phyloP scores from a whole-genome alignment of 1,140 invertebrate genomes.

The Scaptomyza pallida region DNA sequence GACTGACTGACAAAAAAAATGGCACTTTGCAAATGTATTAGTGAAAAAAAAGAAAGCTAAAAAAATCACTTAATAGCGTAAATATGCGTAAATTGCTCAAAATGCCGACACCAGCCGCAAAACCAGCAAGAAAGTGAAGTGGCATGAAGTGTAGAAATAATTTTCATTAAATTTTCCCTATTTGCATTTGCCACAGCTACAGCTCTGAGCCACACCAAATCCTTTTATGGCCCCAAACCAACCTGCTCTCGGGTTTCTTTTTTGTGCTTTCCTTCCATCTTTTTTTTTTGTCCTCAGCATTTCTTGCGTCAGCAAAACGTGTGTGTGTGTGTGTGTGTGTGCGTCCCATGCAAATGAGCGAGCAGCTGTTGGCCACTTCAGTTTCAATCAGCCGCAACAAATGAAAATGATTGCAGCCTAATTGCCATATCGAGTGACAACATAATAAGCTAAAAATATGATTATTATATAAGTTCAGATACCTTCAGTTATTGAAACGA shows the following conservation, averaged over 20 bases:
- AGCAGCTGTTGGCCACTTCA: neutral
- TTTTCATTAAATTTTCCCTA: conserved; percentile 8
- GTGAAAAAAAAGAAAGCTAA: neutral
- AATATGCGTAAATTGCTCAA: conserved; percentile 41
- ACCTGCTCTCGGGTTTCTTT: neutral
- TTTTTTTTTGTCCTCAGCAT: neutral
- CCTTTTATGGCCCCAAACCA: conserved; percentile 7
- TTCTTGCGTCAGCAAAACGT: neutral
- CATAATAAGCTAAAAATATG: conserved; percentile 28
- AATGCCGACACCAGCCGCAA: conserved; percentile 3
- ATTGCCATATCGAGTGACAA: conserved; percentile 28
- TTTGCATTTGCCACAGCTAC: conserved; percentile 4
- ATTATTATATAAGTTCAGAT: too few species aligned
- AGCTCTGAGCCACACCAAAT: conserved; percentile 8
- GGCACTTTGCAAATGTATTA: conserved; percentile 35
- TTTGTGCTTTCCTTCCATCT: neutral
- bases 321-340: neutral
- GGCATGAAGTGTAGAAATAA: neutral
- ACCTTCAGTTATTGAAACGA: too few species aligned
- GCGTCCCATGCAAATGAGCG: conserved; percentile 2
- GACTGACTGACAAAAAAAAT: conserved; percentile 13
- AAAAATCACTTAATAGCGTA: conserved; percentile 50
- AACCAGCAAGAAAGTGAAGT: neutral
- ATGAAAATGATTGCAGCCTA: conserved; percentile 11
- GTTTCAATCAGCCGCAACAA: conserved; percentile 3